Base-by-base conservation (phyloP, 2,888 invertebrate genomes). In the Nomada lathburiana region DNA sequence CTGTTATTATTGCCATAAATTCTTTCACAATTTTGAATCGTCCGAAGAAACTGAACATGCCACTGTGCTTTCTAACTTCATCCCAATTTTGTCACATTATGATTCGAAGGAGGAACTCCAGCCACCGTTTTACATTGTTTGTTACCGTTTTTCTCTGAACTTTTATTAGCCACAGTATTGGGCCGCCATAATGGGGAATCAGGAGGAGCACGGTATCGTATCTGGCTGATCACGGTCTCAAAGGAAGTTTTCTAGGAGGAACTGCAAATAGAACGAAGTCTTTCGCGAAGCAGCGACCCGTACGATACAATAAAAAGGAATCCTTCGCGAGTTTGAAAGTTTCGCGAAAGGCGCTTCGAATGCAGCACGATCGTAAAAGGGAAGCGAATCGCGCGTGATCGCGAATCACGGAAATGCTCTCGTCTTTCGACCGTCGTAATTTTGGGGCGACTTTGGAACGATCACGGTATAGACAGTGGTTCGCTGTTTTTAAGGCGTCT, bases 241-340 rank as follows among this genome's bases (percentile, higher is more conserved):
- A 76, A 72, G 63, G 59, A 52, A 57, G 64, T 64, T 64, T 42
- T 16, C 62, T 3, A 57, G 52, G 3, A 36, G 52, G 50, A 73
- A 63, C 72, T 65, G 72, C 60, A 67, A 72, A 69, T 63, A 76
- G 75, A 52, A 20, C 10, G 26, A 11, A 57, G 75, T 72, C 55
- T 62, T 78, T 78, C 67, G 60, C 62, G 53, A 60, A 60, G 60
- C 60, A 53, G 65, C 59, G 60, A 20, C 26, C 20, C 65, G 64
- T 64, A 44, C 79, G 70, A 44, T 50, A 47, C 67, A 67, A 71
- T 76, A 76, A 71, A 76, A 76, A 67, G 71, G 44, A 71, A 42
- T 73, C 76, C 52, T 26, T 11, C 3, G 52, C 23, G 29, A 47
- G 26, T 16, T 42, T n/a, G 42, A 68, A 76, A 71, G 42, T 67